Base-by-base conservation (phyloP, 1,140 invertebrate species). In the Drosophila sucinea region DNA sequence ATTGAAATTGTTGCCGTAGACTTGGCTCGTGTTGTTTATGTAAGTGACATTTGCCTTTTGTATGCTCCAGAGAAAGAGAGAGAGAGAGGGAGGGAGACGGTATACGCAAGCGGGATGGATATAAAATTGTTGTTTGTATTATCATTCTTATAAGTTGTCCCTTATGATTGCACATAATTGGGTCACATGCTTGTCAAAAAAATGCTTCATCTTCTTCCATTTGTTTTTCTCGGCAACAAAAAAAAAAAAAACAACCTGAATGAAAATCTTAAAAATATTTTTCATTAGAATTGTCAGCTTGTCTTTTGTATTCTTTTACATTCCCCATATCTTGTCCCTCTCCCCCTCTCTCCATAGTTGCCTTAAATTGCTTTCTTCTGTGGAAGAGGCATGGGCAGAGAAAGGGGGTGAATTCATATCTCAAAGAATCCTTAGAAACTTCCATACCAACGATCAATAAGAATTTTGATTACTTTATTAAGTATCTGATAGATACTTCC, bases 141-240 rank as follows among this genome's bases (percentile, higher is more conserved):
- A 60, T 76, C 75, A 73, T 76, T 86, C 75, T 80, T 70, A 64
- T 60, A 77, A 81, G 54, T 84, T 73, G 62, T 77, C 57, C 44
- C 55, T 67, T 47, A 72, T 84, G 83, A 87, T 84, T 87, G 84
- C 80, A 67, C 56, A 74, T 87, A 87, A 87, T 87, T 87, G 84
- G 83, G 83, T 87, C 83, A 87, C 80, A 87, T 89, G 84, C 80
- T 83, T 87, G 83, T 87, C 84, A 89, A 51, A 58, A 83, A 87
- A 87, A 87, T 44, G 62, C 58, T 11, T 29, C 27, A 38, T 33
- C 17, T 29, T 10, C 25, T 7, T 17, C 0, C 40, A 51, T 10
- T 51, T 51, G 44, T 23, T n/a, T 30, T 17, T 54, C 25, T 57
- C 10, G 38, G 7, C 5, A 32, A n/a, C 6, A 1, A n/a, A 6